Evolutionary conservation across 2,113 vertebrate genomes (phyloP), one percentile per base, ranked within the genome.

Genomic region (Myrmophylax atrothorax): DNA sequence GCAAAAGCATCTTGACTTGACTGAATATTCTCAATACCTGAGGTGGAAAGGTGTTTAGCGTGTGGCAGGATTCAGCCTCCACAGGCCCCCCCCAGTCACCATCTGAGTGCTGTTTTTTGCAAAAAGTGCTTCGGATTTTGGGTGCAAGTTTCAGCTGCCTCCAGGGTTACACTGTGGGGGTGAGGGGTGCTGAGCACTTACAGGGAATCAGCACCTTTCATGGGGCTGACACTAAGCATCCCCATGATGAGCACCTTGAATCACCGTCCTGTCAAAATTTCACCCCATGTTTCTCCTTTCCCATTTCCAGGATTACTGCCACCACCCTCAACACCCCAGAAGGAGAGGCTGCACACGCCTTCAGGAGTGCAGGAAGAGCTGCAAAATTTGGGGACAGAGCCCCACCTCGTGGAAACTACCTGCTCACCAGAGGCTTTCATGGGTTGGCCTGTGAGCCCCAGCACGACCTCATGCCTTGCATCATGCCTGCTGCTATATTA

Each of bases 331-430:
- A 46, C 1, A 0, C 10, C n/a, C 31, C 24, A 10, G 13, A 64
- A 14, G 16, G 31, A 52, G 52, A 68, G 78, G 56, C 40, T 52
- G 24, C 19, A 70, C 33, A 2, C 26, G 42, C 23, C 44, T 85
- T 63, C 38, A 42, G 47, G 22, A 70, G 35, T 33, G 7, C n/a
- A 26, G 20, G 47, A 76, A 58, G 18, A 67, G 22, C 14, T 78
- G 60, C 40, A 87, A 89, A 74, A 49, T 75, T 13, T 87, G 58
- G 25, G 50, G 40, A 78, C 31, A 66, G 80, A 94, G 89, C 87
- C 46, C 93, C 93, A 94, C 52, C 89, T 93, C 0, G n/a, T 93
- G 91, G 94, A 91, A 75, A 40, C 0, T 0, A 58, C 18, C 19
- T 47, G 11, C 68, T 67, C 3, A 1, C 20, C 40, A n/a, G 53